Percentiles rank a stretch among this genome's conserved stretches.
Conservation (phyloP, 1,140 invertebrate genomes). For the Bursaphelenchus mucronatus region DNA sequence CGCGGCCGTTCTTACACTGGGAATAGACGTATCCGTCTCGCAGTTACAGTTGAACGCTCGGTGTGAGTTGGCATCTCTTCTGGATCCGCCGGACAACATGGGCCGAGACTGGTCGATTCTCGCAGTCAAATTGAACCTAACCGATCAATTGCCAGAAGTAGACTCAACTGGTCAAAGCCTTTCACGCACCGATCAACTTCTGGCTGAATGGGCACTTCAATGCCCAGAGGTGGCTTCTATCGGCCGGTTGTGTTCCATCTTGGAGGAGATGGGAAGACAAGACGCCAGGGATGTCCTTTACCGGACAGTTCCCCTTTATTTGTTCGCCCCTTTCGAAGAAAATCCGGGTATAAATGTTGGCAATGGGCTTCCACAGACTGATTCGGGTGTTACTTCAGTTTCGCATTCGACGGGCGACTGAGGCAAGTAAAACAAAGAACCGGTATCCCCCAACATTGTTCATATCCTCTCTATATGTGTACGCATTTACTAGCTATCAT, state of each 20-base stretch:
- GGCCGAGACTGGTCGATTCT: constrained; percentile 78
- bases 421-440: too few relatives aligned
- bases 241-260: constrained; percentile 63
- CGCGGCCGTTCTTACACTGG: constrained; percentile 61
- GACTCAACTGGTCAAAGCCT: constrained; percentile 56
- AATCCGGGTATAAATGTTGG: background rate
- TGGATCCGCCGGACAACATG: constrained; percentile 75
- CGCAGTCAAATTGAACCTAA: constrained; percentile 71
- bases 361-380: too few relatives aligned
- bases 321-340: constrained; percentile 31
- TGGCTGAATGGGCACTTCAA: constrained; percentile 64
- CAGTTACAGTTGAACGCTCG: constrained; percentile 65
- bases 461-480: too few relatives aligned
- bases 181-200: constrained; percentile 64
- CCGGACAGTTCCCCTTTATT: constrained; percentile 52
- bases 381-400: too few relatives aligned
- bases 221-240: constrained; percentile 63
- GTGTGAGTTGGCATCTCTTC: constrained; percentile 65
- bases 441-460: too few relatives aligned
- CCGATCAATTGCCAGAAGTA: constrained; percentile 66
- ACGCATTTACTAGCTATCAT: too few relatives aligned
- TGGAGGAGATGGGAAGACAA: constrained; percentile 64
- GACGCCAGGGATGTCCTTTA: constrained; percentile 65
- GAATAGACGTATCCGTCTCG: constrained; percentile 65
- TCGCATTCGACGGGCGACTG: too few relatives aligned